Evolutionary conservation across 2,113 vertebrate species (phyloP), one percentile per base, ranked within the genome.

Genomic region (Acinonyx jubatus): DNA sequence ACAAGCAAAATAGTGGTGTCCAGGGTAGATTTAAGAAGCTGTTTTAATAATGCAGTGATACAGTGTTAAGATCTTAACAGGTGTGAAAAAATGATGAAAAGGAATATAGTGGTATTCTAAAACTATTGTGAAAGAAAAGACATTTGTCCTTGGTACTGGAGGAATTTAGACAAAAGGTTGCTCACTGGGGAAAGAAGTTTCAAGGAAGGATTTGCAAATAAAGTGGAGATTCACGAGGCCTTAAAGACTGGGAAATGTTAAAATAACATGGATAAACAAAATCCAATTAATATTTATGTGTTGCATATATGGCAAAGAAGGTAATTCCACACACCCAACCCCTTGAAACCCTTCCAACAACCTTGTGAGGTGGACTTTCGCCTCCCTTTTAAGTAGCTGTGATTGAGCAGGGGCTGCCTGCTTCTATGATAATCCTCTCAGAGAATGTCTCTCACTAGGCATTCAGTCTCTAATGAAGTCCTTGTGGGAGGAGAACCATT

Each of bases 181-280:
- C 23, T 83, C 33, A 76, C 15, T n/a, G 84, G 9, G 19, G 33
- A 86, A 91, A 65, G 16, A 94, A 69, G 23, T 94, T 94, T 95
- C 87, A 84, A 87, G 88, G 36, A 94, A 85, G 69, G 50, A 95
- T 95, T 93, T 92, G 29, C 80, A 96, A 93, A 61, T 96, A 45
- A 93, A 91, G 33, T 93, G 23, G 11, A 50, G 55, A 33, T 95
- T 95, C 97, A 90, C 3, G 4, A 69, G 19, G 55, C 4, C 8
- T 50, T 74, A 81, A 73, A 82, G n/a, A 69, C 69, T 71, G 45
- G 52, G 48, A 27, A 91, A 61, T 57, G 21, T 89, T 96, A 93
- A 94, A 78, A 79, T 79, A 94, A 50, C 69, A 76, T 12, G 84
- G 48, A 82, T 89, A 73, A 95, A 55, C 15, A 79, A 81, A 68